Evolutionary conservation across 2,113 vertebrate genomes (phyloP).

Genomic region (Callaeas wilsoni): DNA sequence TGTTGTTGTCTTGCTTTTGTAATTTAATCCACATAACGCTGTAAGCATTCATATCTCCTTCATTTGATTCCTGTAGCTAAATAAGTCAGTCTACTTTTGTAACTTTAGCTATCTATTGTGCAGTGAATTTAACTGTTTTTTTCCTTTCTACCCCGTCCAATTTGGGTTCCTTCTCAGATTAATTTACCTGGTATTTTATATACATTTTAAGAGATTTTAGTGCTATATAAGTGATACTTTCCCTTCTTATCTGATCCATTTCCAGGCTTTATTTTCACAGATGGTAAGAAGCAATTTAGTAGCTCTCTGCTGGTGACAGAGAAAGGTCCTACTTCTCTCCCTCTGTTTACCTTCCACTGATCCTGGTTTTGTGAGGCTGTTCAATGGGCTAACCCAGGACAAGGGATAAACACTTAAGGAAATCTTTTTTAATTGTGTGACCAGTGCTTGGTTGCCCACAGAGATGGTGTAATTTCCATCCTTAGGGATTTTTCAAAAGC

Average conservation of each 20-base stretch:
- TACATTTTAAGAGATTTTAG: background rate
- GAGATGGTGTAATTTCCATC: too few species aligned
- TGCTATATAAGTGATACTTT: background rate
- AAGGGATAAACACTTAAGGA: background rate
- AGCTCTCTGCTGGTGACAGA: background rate
- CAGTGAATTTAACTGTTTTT: background rate
- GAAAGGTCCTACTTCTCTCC: background rate
- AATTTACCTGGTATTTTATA: background rate
- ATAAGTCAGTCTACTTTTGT: background rate
- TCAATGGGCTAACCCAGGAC: accelerated
- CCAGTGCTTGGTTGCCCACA: background rate
- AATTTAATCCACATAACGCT: background rate
- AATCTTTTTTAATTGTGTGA: background rate
- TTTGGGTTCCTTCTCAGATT: background rate
- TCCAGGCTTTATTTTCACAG: background rate
- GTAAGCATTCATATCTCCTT: background rate
- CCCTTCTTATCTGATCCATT: background rate
- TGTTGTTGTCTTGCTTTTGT: background rate
- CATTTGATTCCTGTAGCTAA: background rate
- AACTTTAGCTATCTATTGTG: accelerated
- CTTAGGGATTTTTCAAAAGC: background rate
- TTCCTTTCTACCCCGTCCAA: background rate
- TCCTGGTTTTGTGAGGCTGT: background rate
- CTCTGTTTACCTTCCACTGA: background rate
- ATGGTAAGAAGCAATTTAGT: background rate